A percentile compares a stretch with the other conserved stretches of the same genome.
These are phyloP conservation scores for Trichogramma dendrolimi DNA, from an alignment of 2,888 invertebrate genomes.

Conservation along the genomic window DNA sequence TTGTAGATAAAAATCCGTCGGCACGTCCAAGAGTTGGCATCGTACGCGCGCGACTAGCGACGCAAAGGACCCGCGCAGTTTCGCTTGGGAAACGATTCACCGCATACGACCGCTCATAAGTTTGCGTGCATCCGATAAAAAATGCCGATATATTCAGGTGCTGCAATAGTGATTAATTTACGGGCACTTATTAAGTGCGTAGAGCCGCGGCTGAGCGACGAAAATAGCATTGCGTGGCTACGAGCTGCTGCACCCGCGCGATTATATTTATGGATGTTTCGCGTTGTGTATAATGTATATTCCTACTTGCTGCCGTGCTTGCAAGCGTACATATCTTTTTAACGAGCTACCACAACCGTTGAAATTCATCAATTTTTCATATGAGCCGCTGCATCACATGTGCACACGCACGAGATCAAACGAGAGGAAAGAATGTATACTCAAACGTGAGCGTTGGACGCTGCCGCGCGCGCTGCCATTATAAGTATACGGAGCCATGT, in stretches of 20 bases:
- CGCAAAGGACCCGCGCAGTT: no score
- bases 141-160: background rate
- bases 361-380: constrained; percentile 48
- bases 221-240: constrained; percentile 32
- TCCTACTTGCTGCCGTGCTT: constrained; percentile 26
- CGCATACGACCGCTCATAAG: no score
- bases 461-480: constrained; percentile 26
- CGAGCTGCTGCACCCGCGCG: constrained; percentile 17
- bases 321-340: constrained; percentile 42
- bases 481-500: constrained; percentile 36
- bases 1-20: no score
- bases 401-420: constrained; percentile 28
- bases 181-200: constrained; percentile 40
- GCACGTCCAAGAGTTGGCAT: background rate
- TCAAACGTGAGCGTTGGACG: constrained; percentile 33
- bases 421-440: constrained; percentile 33
- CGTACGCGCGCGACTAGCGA: no score
- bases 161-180: constrained; percentile 43
- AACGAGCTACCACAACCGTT: constrained; percentile 45
- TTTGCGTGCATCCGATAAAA: no score
- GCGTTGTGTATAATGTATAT: no score
- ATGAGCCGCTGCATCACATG: constrained; percentile 1
- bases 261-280: constrained; percentile 41
- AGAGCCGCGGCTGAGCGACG: constrained; percentile 32
- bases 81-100: no score